Base-by-base conservation (phyloP, 2,888 invertebrate species). In the Anodontia alba region DNA sequence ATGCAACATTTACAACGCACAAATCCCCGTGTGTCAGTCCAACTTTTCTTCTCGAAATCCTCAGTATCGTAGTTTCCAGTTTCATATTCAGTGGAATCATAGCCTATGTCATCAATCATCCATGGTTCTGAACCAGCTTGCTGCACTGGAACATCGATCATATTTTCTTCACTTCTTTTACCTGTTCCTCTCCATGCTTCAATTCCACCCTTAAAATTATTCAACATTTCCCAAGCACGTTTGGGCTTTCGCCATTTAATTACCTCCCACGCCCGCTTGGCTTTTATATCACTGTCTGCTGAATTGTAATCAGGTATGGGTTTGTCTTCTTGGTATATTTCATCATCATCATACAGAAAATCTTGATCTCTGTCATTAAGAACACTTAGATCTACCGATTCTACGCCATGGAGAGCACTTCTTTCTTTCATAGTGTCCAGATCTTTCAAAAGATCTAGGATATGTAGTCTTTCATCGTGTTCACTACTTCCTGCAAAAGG, bases 181-280 rank as follows among this genome's bases (percentile, higher is more conserved):
- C 62, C 62, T 7, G 20, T 62, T 8, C 33, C 33, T 5, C 7
- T 33, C 62, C 33, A 33, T 15, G 15, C 17, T 17, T 62, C 33
- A 1, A 1, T 2, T 5, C 10, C 33, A 17, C 31, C 33, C 29
- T 71, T 75, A n/a, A 77, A 49, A 49, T 72, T 74, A 29, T 74
- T 77, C 3, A 80, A 78, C 17, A 73, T 54, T 49, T 68, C 46
- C 83, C 83, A 84, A 5, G 78, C 42, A 51, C 83, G 74, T 42
- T 84, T 84, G 17, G 80, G 83, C 10, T 33, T 57, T 29, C 73
- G 43, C 77, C 80, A 78, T 0, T 36, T 42, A 5, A 83, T 42
- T 2, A 72, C 78, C 49, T 83, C 83, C 83, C 83, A 83, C 1
- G 80, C 78, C 1, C 83, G 57, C 33, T 62, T 62, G 7, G 26